Conservation (phyloP, 2,888 invertebrate genomes). For the Axea sp. region DNA sequence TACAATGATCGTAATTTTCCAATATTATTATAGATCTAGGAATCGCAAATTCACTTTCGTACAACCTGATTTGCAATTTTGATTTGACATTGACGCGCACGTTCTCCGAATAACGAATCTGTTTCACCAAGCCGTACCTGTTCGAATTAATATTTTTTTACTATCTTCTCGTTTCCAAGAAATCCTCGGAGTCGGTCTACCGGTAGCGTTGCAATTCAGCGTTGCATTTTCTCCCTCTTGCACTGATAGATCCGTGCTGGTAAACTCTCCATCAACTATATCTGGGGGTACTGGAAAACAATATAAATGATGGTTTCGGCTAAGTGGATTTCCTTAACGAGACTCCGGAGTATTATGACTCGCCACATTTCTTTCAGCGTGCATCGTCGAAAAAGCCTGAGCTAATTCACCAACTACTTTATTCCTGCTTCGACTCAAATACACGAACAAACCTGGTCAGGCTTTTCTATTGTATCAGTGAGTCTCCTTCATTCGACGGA, state of each 20-base stretch:
- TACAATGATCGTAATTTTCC: no score
- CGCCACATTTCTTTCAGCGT: constrained; percentile 44
- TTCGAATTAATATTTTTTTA: constrained; percentile 81
- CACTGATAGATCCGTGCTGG: constrained; percentile 83
- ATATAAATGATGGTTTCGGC: constrained; percentile 49
- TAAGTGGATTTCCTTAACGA: constrained; percentile 56
- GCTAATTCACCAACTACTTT: constrained; percentile 42
- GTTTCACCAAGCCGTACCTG: constrained; percentile 14
- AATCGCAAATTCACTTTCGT: no score
- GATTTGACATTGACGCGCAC: neutral
- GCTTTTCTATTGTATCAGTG: constrained; percentile 41
- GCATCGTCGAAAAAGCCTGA: constrained; percentile 30
- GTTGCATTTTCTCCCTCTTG: constrained; percentile 83
- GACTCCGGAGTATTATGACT: constrained; percentile 51
- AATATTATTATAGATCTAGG: no score
- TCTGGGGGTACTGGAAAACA: constrained; percentile 82
- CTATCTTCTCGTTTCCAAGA: constrained; percentile 83
- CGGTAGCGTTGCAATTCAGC: constrained; percentile 82
- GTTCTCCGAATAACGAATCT: neutral
- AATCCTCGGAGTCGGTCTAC: constrained; percentile 82
- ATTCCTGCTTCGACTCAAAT: constrained; percentile 37
- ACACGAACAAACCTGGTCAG: constrained; percentile 1
- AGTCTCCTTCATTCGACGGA: constrained; percentile 4
- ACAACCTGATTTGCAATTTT: neutral
- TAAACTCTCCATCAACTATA: constrained; percentile 82